Conservation (phyloP, 2,888 invertebrate species). For the Bursaphelenchus okinawaensis region DNA sequence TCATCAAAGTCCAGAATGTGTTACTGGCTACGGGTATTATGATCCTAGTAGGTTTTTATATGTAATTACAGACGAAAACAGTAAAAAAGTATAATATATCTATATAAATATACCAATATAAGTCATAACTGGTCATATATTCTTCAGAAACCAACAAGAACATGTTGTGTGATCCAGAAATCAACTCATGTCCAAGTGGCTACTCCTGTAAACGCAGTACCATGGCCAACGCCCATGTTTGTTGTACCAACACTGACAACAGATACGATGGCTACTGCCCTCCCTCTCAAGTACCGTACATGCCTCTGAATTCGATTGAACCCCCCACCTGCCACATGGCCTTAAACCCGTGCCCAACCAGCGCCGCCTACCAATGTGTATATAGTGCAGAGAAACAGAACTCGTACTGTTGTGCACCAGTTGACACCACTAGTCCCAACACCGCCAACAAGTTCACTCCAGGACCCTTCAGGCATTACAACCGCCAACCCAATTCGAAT, state of each 20-base stretch:
- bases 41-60: conserved; percentile 35
- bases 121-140: not conserved
- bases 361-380: conserved; percentile 52
- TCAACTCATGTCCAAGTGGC: conserved; percentile 33
- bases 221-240: conserved; percentile 31
- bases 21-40: conserved; percentile 48
- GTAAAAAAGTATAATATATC: too few species aligned
- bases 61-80: not conserved
- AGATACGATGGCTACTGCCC: conserved; percentile 50
- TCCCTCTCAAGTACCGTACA: conserved; percentile 52
- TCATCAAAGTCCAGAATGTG: conserved; percentile 42
- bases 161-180: conserved; percentile 26
- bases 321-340: conserved; percentile 56
- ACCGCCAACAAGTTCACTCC: not conserved
- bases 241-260: conserved; percentile 27
- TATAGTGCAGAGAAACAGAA: conserved; percentile 56
- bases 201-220: conserved; percentile 30
- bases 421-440: conserved; percentile 40
- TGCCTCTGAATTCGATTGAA: conserved; percentile 24
- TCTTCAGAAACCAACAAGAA: conserved; percentile 28
- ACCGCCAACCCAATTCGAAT: conserved; percentile 1
- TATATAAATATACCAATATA: too few species aligned
- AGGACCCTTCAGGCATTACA: not conserved
- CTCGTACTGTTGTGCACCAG: conserved; percentile 55
- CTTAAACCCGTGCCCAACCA: conserved; percentile 52